Evolutionary conservation across 1,140 invertebrate genomes (phyloP).

Genomic region (Cecropterus lyciades): DNA sequence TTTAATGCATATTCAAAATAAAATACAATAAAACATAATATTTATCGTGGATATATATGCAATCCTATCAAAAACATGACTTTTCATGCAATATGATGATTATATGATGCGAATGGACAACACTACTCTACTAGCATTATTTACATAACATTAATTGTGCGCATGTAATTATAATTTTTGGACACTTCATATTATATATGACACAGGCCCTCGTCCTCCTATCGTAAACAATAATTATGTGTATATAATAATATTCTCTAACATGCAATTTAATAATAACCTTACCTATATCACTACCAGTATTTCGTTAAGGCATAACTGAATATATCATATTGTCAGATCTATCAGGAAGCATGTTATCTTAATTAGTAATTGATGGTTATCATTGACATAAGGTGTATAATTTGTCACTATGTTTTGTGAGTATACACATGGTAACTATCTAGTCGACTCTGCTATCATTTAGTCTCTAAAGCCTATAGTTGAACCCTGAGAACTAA

Average conservation of each 20-base stretch:
- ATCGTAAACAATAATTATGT: conserved; percentile 49
- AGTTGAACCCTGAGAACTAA: too few species aligned
- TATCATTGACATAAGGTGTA: conserved; percentile 60
- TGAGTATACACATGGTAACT: neutral
- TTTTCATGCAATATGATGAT: too few species aligned
- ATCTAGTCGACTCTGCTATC: neutral
- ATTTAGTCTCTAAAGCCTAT: too few species aligned
- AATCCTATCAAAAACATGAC: too few species aligned
- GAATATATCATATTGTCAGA: conserved; percentile 79
- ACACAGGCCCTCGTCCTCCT: conserved; percentile 39
- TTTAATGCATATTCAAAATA: too few species aligned
- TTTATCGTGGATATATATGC: too few species aligned
- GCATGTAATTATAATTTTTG: conserved; percentile 42
- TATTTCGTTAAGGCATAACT: conserved; percentile 76
- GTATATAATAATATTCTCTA: conserved; percentile 54
- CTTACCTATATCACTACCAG: conserved; percentile 75
- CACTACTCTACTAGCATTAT: conserved; percentile 17
- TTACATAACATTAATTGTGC: conserved; percentile 44
- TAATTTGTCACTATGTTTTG: conserved; percentile 10
- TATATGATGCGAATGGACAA: conserved; percentile 13
- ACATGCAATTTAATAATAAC: conserved; percentile 72
- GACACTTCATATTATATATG: conserved; percentile 41
- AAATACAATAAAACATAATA: too few species aligned
- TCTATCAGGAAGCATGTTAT: conserved; percentile 82
- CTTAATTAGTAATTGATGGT: conserved; percentile 77